These are phyloP conservation scores for Desmophyllum pertusum DNA, from an alignment of 92 coral and sea anemone genomes.

Conservation along the genomic window DNA sequence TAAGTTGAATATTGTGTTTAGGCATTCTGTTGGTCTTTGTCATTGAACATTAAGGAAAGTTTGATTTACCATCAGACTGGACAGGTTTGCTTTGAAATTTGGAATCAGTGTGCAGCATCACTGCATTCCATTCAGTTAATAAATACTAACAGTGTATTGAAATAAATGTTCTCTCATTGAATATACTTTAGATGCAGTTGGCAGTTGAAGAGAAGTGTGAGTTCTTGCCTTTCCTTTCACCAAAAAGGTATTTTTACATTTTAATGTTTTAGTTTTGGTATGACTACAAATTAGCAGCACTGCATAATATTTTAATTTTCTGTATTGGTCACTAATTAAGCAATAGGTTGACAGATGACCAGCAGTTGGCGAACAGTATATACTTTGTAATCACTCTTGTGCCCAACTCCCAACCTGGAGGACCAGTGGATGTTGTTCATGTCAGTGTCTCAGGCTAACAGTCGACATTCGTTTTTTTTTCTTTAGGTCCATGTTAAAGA, in stretches of 20 bases:
- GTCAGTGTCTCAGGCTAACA: background rate
- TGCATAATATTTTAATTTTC: no score
- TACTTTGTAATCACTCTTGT: background rate
- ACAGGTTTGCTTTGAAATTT: no score
- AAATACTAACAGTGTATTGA: background rate
- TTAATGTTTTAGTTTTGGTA: background rate
- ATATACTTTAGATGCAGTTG: conserved; percentile 94
- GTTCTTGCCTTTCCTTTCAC: conserved; percentile 97
- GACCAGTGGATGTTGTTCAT: background rate
- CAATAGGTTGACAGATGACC: no score
- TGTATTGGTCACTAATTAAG: no score
- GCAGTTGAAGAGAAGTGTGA: conserved; percentile 99
- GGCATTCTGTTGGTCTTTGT: no score
- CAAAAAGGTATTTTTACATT: conserved; percentile 70
- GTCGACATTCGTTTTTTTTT: background rate
- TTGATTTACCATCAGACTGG: no score
- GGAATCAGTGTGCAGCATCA: no score
- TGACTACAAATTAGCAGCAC: conserved; percentile 25
- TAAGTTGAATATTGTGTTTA: no score
- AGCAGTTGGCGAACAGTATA: no score
- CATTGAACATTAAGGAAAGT: no score
- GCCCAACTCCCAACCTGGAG: no score
- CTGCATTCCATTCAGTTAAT: no score
- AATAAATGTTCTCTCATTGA: background rate
- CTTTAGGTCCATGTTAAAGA: conserved; percentile 84